Evolutionary conservation across 2,113 vertebrate genomes (phyloP), one percentile per base, ranked within the genome.

Genomic region (Scomber scombrus): DNA sequence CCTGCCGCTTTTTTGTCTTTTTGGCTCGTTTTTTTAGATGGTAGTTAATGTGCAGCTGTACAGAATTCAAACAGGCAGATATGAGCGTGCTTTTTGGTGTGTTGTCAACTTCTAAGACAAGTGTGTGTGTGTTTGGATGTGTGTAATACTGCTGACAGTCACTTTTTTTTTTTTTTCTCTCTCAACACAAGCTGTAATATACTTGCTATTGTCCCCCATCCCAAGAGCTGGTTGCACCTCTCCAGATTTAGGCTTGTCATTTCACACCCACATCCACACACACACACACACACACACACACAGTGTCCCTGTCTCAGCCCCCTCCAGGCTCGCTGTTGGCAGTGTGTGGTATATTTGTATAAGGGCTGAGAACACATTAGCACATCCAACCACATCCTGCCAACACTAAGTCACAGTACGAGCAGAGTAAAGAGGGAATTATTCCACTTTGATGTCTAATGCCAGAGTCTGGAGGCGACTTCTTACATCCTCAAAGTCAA

Each of bases 191-290:
- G 31, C 14, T 12, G 52, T 47, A 40, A 34, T 61, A 21, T 55
- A 40, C 34, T 19, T 63, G 58, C 61, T 78, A 80, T 69, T 67
- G 13, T 51, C 50, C n/a, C 23, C 54, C 14, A 1, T 70, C 46
- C 60, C 60, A 65, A 13, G 15, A 50, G 58, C n/a, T 45, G 26
- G 52, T 54, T 54, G 61, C 56, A 65, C 75, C 54, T 56, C 29
- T 78, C 73, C 69, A 78, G 56, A 82, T 85, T 72, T 82, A 76
- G 73, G 54, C 75, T 26, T 63, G 76, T 72, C 29, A 75, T 78
- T 75, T 85, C 73, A 74, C 79, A 82, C 64, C 31, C 78, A 40
- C 34, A 45, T 7, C 5, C 29, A 31, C 29, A 31, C 29, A 31
- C 29, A 31, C 29, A 31, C 29, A 31, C 31, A 34, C 31, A 34